A percentile compares a stretch with the other conserved stretches of the same genome.
These are phyloP conservation scores for Uromys caudimaculatus DNA, from an alignment of 2,797 vertebrate genomes.

Conservation along the genomic window DNA sequence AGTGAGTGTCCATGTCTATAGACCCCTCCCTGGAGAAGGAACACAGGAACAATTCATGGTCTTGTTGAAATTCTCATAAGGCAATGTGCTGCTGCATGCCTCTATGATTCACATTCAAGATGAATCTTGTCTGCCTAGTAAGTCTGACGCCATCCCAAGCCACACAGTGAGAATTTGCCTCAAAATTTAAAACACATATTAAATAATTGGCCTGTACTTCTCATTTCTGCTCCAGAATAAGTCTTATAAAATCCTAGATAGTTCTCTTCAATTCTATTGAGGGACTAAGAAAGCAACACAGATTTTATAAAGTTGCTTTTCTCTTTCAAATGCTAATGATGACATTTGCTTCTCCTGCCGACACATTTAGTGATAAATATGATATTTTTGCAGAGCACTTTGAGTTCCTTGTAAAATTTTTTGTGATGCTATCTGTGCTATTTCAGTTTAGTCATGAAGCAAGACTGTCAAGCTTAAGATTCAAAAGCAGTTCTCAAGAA, in stretches of 20 bases:
- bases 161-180: neutral
- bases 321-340: conserved; percentile 9
- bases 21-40: neutral
- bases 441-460: conserved; percentile 35
- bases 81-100: no score
- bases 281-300: neutral
- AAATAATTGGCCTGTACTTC: neutral
- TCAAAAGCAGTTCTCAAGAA: neutral
- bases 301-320: neutral
- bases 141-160: no score
- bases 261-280: neutral
- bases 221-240: neutral
- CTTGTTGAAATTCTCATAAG: neutral
- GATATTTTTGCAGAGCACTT: conserved; percentile 19
- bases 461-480: neutral
- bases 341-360: conserved; percentile 36
- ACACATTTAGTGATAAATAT: conserved; percentile 22
- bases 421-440: neutral
- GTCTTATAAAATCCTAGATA: neutral
- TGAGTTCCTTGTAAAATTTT: conserved; percentile 33
- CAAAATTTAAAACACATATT: neutral
- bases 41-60: neutral
- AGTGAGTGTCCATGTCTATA: neutral
- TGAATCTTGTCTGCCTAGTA: neutral
- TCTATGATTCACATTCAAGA: neutral